Conservation (phyloP, 2,113 vertebrate species). For the Numida meleagris region DNA sequence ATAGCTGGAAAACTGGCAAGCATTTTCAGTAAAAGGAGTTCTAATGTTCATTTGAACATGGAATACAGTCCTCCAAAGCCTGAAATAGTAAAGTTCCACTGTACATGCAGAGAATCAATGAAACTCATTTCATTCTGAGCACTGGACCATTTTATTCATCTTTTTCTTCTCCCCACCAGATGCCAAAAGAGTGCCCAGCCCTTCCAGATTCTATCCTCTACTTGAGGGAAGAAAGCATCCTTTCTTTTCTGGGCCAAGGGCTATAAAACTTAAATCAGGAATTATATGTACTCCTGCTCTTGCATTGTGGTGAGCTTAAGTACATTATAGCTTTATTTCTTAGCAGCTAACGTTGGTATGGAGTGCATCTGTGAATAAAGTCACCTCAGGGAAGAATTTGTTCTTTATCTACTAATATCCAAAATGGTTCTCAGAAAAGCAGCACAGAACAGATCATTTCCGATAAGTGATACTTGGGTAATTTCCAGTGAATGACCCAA, state of each 20-base stretch:
- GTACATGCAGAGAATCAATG: not conserved
- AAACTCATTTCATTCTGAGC: not conserved
- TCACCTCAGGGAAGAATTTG: slow-evolving; percentile 57
- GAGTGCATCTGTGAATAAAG: slow-evolving; percentile 30
- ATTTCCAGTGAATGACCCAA: slow-evolving; percentile 40
- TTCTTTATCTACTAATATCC: slow-evolving; percentile 48
- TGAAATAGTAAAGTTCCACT: not conserved
- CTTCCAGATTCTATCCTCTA: not conserved
- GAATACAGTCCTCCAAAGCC: not conserved
- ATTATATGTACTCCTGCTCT: not conserved
- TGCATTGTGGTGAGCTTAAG: not conserved
- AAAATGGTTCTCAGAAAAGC: slow-evolving; percentile 61
- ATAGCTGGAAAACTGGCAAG: not conserved
- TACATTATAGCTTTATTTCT: slow-evolving; percentile 10
- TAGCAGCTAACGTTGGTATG: not conserved
- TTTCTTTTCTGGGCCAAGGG: not conserved
- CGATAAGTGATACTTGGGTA: slow-evolving; percentile 45
- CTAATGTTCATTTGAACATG: not conserved
- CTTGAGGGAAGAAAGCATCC: rapidly evolving
- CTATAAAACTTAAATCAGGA: not conserved
- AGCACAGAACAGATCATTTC: slow-evolving; percentile 40
- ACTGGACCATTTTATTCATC: not conserved
- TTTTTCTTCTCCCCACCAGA: not conserved
- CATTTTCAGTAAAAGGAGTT: not conserved
- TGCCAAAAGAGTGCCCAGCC: not conserved